Conservation (phyloP, 2,888 invertebrate species). For the Drosophila pseudotalamancana region DNA sequence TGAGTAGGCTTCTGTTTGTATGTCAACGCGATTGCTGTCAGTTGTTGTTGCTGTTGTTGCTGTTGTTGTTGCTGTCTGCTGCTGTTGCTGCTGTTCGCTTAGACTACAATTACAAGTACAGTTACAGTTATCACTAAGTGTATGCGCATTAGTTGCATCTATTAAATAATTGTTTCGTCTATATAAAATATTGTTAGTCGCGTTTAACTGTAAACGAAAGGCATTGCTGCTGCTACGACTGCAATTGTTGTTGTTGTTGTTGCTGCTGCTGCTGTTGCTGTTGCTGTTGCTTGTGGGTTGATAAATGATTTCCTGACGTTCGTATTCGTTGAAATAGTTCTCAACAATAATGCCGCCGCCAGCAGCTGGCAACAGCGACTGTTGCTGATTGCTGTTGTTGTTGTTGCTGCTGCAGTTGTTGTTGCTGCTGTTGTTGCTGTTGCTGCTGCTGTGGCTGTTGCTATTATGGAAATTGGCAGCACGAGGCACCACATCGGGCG, state of each 20-base stretch:
- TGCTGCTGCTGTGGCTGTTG: slow-evolving; percentile 32
- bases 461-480: slow-evolving; percentile 76
- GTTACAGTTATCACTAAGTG: slow-evolving; percentile 76
- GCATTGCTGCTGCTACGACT: slow-evolving; percentile 60
- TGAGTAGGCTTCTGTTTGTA: slow-evolving; percentile 52
- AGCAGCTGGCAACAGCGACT: slow-evolving; percentile 42
- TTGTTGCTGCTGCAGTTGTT: slow-evolving; percentile 20
- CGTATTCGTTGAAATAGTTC: slow-evolving; percentile 83
- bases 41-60: slow-evolving; percentile 24
- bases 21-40: slow-evolving; percentile 38
- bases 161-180: slow-evolving; percentile 64
- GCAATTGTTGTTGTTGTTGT: slow-evolving; percentile 40
- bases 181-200: slow-evolving; percentile 74
- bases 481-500: slow-evolving; percentile 83
- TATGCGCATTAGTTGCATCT: slow-evolving; percentile 77
- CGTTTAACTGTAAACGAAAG: slow-evolving; percentile 72
- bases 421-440: slow-evolving; percentile 15
- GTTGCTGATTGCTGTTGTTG: slow-evolving; percentile 34
- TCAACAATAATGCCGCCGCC: slow-evolving; percentile 81
- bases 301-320: slow-evolving; percentile 84
- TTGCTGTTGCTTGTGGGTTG: slow-evolving; percentile 57
- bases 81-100: slow-evolving; percentile 44
- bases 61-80: slow-evolving; percentile 29
- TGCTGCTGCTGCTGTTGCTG: slow-evolving; percentile 42
- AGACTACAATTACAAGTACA: slow-evolving; percentile 77